phyloP scores from a whole-genome alignment of 64 coral and sea anemone species.

The Montipora efflorescens region DNA sequence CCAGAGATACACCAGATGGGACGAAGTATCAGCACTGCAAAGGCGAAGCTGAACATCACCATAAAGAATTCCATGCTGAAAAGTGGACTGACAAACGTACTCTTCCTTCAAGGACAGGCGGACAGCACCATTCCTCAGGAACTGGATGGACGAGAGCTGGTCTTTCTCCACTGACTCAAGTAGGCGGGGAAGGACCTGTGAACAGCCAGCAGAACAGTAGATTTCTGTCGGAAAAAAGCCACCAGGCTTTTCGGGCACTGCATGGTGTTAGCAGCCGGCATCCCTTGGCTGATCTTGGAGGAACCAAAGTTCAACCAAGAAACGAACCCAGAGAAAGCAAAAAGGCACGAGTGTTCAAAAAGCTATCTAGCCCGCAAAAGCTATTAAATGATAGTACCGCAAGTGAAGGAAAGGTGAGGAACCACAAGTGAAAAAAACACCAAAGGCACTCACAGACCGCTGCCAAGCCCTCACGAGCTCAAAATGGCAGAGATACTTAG shows the following conservation, averaged over 20 bases:
- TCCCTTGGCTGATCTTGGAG: no score
- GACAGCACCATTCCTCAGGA: not conserved
- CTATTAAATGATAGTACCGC: no score
- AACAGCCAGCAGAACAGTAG: not conserved
- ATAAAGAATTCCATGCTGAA: not conserved
- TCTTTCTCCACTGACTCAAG: not conserved
- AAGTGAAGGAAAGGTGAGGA: no score
- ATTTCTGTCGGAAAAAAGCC: not conserved
- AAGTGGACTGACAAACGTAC: not conserved
- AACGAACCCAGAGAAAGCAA: no score
- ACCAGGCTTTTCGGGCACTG: not conserved
- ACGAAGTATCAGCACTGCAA: not conserved
- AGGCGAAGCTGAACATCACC: not conserved
- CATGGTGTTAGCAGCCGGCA: no score
- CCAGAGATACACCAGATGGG: not conserved
- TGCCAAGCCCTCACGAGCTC: no score
- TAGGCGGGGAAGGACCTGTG: not conserved
- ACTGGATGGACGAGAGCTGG: not conserved
- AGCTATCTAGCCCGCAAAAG: no score
- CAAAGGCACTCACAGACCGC: no score
- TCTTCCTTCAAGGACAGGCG: not conserved
- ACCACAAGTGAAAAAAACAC: no score
- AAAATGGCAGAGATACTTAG: no score
- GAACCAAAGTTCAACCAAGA: no score
- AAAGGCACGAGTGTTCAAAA: no score